Evolutionary conservation across 2,888 invertebrate genomes (phyloP).

Genomic region (Hetaerina titia): DNA sequence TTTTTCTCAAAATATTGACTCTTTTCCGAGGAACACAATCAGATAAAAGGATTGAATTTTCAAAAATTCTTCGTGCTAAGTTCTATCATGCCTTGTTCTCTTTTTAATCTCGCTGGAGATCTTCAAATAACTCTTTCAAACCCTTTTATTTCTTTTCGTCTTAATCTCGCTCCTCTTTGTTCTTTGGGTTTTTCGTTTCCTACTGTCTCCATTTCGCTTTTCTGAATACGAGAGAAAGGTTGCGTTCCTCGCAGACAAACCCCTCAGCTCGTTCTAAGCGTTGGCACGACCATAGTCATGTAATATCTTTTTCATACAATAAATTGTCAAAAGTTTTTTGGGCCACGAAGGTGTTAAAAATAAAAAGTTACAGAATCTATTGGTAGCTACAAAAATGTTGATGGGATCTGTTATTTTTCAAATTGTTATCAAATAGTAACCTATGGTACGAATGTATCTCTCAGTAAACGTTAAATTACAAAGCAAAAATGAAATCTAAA

Average conservation of each 20-base stretch:
- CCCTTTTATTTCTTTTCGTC: not conserved
- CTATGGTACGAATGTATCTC: no score
- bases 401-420: no score
- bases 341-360: not conserved
- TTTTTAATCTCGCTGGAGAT: constrained; percentile 25
- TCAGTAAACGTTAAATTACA: no score
- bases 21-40: constrained; percentile 49
- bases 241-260: not conserved
- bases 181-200: not conserved
- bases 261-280: not conserved
- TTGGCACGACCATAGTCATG: not conserved
- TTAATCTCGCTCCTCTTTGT: constrained; percentile 17
- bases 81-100: constrained; percentile 39
- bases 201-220: not conserved
- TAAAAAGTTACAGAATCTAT: no score
- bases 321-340: not conserved
- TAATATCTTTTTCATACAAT: not conserved
- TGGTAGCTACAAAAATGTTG: no score
- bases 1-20: constrained; percentile 53
- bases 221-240: not conserved
- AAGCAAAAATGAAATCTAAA: no score
- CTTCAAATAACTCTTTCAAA: constrained; percentile 41
- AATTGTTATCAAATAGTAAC: no score
- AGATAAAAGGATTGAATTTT: constrained; percentile 65
- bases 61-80: constrained; percentile 29